These are phyloP conservation scores for Macrosiphum euphorbiae DNA, from an alignment of 2,888 invertebrate species.

Conservation along the genomic window DNA sequence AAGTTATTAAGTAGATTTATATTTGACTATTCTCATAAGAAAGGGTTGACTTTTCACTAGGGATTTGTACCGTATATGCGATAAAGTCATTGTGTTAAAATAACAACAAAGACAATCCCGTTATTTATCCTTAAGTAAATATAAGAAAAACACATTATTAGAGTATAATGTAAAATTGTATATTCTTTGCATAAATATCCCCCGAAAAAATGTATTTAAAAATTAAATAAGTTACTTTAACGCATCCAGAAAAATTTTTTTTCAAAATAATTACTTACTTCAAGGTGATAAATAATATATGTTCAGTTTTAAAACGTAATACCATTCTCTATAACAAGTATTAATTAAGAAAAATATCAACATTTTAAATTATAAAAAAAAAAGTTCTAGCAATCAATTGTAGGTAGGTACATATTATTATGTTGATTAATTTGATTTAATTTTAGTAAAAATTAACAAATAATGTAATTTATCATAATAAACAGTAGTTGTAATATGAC, in stretches of 20 bases:
- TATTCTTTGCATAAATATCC: not conserved
- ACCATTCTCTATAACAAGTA: not conserved
- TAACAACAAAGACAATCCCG: slow-evolving; percentile 1
- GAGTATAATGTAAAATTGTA: not conserved
- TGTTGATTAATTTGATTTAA: not conserved
- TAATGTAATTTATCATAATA: not conserved
- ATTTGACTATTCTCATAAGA: not conserved
- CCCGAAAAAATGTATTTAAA: not conserved
- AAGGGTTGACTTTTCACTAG: not conserved
- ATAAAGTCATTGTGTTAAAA: not conserved
- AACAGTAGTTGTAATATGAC: not conserved
- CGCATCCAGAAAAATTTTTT: not conserved
- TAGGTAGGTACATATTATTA: too few relatives aligned
- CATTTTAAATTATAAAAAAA: not conserved
- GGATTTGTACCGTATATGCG: not conserved
- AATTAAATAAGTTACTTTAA: not conserved
- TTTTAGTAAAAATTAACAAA: not conserved
- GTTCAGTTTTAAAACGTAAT: not conserved
- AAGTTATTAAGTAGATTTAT: not conserved
- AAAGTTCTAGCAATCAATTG: not conserved
- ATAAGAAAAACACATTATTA: not conserved
- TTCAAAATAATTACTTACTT: not conserved
- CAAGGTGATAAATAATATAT: not conserved
- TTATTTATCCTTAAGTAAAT: not conserved
- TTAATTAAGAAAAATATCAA: not conserved